Conservation (phyloP, 1,140 invertebrate species). For the Formica selysi region DNA sequence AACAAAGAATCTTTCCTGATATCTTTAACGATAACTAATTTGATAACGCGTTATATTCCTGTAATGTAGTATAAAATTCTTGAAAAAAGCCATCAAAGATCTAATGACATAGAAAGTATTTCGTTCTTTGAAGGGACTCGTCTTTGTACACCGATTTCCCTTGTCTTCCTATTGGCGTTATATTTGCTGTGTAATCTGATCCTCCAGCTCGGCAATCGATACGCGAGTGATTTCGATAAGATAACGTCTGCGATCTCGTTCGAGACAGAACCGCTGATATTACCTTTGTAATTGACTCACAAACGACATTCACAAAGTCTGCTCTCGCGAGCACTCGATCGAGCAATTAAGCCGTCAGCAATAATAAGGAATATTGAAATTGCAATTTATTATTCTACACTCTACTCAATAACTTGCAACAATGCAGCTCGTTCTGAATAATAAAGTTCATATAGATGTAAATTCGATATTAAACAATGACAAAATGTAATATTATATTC, state of each 20-base stretch:
- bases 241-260: conserved; percentile 37
- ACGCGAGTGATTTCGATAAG: conserved; percentile 62
- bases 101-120: conserved; percentile 9
- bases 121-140: conserved; percentile 13
- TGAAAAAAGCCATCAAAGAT: not conserved
- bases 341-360: conserved; percentile 29
- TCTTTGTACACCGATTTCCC: conserved; percentile 9
- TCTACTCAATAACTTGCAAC: too few species aligned
- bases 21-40: conserved; percentile 6
- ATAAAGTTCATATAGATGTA: not conserved
- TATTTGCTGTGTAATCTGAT: conserved; percentile 48
- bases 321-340: conserved; percentile 37
- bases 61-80: not conserved
- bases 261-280: conserved; percentile 36
- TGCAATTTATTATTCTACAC: conserved; percentile 3
- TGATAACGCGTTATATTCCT: not conserved
- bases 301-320: conserved; percentile 45
- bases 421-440: not conserved
- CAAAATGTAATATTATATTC: not conserved
- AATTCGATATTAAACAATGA: not conserved
- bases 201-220: conserved; percentile 53
- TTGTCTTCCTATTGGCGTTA: conserved; percentile 27
- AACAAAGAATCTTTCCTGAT: conserved; percentile 13
- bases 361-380: conserved; percentile 56
- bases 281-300: conserved; percentile 53